Evolutionary conservation across 2,888 invertebrate genomes (phyloP).

Genomic region (Gandaritis pyraliata): DNA sequence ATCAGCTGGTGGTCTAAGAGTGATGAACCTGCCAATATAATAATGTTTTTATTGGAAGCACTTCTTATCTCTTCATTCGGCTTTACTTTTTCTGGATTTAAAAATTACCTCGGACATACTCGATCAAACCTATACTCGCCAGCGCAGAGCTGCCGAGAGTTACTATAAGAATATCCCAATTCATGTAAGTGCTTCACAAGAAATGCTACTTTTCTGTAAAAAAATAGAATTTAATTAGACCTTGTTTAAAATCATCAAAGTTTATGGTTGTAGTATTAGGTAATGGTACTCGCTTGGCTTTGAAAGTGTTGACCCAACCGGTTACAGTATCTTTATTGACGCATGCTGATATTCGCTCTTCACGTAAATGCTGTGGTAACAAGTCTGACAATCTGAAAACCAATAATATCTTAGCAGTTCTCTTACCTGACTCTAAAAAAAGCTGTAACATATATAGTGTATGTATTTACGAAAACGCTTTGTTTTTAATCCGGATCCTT

Average conservation of each 20-base stretch:
- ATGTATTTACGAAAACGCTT: conserved; percentile 84
- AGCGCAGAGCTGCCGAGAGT: conserved; percentile 70
- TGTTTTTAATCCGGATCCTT: conserved; percentile 89
- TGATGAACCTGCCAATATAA: conserved; percentile 77
- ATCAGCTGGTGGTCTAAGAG: conserved; percentile 69
- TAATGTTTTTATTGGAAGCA: neutral
- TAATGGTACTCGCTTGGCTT: conserved; percentile 82
- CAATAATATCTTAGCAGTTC: neutral
- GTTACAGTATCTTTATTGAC: conserved; percentile 84
- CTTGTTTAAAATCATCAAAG: neutral
- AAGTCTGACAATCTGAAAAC: conserved; percentile 84
- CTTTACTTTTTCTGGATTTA: neutral
- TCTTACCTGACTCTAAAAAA: neutral
- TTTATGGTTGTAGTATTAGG: neutral
- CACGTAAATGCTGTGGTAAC: conserved; percentile 88
- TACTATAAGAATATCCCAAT: conserved; percentile 74
- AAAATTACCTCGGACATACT: conserved; percentile 80
- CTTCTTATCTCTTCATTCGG: neutral
- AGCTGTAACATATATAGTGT: neutral
- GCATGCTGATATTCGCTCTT: conserved; percentile 87
- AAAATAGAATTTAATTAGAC: conserved; percentile 14
- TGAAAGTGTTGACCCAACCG: conserved; percentile 92
- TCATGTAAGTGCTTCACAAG: conserved; percentile 74
- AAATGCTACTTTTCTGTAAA: conserved; percentile 72
- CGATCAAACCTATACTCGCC: conserved; percentile 84